Evolutionary conservation across 1,140 invertebrate species (phyloP), one percentile per base, ranked within the genome.

Genomic region (Dendrolimus kikuchii): DNA sequence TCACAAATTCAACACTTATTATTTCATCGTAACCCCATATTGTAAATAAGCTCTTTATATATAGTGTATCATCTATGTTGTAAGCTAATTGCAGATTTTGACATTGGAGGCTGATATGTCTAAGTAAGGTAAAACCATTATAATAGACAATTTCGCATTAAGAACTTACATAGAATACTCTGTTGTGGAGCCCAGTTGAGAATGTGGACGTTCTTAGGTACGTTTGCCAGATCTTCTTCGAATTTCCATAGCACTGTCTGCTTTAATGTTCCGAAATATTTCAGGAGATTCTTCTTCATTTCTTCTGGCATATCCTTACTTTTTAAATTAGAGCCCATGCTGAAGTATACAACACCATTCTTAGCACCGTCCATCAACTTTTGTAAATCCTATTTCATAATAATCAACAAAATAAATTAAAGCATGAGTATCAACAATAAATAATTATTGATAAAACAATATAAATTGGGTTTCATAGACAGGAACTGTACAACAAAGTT

Each of bases 151-250:
- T 23, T 23, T 23, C 23, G 23, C 23, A 44, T 3, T 7, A 23
- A 57, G 8, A 53, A 57, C 52, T 51, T 57, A 79, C 78, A 89
- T 58, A 92, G 71, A 53, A 92, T 87, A 64, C 91, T 89, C 43
- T 75, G 81, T 66, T 93, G 92, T 5, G 91, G 91, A 40, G 91
- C 66, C 91, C 92, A 92, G 45, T 90, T 88, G 4, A 82, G 63
- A 38, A 91, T 71, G 59, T 90, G 88, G 5, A 93, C 87, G 72
- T 93, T 93, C 9, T 78, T 60, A 1, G 79, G 76, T 49, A 88
- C 46, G 52, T 88, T 66, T 4, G 64, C 53, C 43, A 90, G 60
- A 6, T 81, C 72, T n/a, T 71, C 62, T 53, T 89, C 88, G 46
- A 67, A 88, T 62, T 90, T 90, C 89, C 89, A 91, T 51, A 91